phyloP scores from a whole-genome alignment of 1,140 invertebrate genomes.

The Pantala flavescens region DNA sequence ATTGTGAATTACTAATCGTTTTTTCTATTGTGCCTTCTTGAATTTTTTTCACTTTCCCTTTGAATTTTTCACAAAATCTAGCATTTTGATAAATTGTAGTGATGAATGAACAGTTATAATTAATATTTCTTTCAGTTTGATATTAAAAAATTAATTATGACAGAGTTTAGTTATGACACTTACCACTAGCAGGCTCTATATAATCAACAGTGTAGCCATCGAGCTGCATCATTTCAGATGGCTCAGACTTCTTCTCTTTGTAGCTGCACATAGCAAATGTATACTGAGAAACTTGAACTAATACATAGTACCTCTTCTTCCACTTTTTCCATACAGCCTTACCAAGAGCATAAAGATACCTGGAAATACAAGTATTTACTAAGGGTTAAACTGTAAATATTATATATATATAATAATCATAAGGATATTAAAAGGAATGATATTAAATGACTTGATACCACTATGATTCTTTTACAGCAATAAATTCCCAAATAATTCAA shows the following conservation, averaged over 20 bases:
- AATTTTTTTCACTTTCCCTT: neutral
- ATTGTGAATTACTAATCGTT: neutral
- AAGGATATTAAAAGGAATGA: too few species aligned
- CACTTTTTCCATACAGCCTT: slow-evolving; percentile 99
- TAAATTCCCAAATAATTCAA: too few species aligned
- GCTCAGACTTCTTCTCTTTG: slow-evolving; percentile 97
- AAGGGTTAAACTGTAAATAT: slow-evolving; percentile 13
- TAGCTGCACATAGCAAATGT: slow-evolving; percentile 99
- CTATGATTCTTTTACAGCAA: too few species aligned
- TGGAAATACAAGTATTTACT: slow-evolving; percentile 36
- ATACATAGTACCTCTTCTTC: slow-evolving; percentile 96
- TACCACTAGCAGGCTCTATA: slow-evolving; percentile 85
- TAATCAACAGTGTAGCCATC: slow-evolving; percentile 99
- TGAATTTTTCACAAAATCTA: neutral
- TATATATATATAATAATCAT: slow-evolving; percentile 13
- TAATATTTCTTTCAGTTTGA: neutral
- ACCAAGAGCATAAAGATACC: slow-evolving; percentile 85
- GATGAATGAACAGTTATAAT: neutral
- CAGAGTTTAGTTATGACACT: slow-evolving; percentile 23
- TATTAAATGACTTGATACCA: too few species aligned
- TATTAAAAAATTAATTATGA: neutral
- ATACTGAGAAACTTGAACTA: slow-evolving; percentile 99
- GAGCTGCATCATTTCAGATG: slow-evolving; percentile 98
- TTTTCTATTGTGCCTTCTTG: too few species aligned
- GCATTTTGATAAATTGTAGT: slow-evolving; percentile 4